A percentile compares a stretch with the other conserved stretches of the same genome.
Conservation (phyloP, 64 coral and sea anemone species). For the Orbicella faveolata region DNA sequence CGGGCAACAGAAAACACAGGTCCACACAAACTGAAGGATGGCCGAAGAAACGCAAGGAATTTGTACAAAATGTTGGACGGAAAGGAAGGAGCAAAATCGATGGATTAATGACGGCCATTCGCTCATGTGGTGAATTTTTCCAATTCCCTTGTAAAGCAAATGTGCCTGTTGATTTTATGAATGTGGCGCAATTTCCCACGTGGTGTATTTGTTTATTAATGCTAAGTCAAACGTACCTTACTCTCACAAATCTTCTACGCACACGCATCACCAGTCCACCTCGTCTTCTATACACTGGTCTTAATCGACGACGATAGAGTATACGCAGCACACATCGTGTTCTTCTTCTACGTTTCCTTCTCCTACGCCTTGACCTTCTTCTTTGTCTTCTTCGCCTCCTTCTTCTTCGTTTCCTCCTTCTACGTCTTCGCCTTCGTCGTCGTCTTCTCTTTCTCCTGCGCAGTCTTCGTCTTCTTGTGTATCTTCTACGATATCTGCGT, state of each 20-base stretch:
- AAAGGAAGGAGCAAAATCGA: too few relatives aligned
- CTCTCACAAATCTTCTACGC: not conserved
- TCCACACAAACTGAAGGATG: too few relatives aligned
- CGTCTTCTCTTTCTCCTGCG: not conserved
- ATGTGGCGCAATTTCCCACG: too few relatives aligned
- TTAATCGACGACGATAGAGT: not conserved
- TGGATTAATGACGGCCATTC: too few relatives aligned
- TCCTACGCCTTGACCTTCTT: not conserved
- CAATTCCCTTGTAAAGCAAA: too few relatives aligned
- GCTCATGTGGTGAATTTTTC: too few relatives aligned
- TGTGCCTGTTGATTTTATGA: too few relatives aligned
- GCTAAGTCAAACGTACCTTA: not conserved
- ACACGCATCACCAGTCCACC: not conserved
- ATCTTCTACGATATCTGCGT: not conserved
- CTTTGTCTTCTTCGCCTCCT: not conserved
- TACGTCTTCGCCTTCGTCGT: not conserved
- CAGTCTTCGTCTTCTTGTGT: not conserved
- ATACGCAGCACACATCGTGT: constrained; percentile 4
- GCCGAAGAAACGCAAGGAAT: too few relatives aligned
- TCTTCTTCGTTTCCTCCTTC: not conserved
- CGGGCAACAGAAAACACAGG: too few relatives aligned
- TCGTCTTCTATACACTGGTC: not conserved
- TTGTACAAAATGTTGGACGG: too few relatives aligned
- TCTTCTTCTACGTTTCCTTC: constrained; percentile 8
- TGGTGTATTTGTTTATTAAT: too few relatives aligned